These are phyloP conservation scores for Sebastes melanostomus DNA, from an alignment of 2,797 vertebrate genomes.

Conservation along the genomic window DNA sequence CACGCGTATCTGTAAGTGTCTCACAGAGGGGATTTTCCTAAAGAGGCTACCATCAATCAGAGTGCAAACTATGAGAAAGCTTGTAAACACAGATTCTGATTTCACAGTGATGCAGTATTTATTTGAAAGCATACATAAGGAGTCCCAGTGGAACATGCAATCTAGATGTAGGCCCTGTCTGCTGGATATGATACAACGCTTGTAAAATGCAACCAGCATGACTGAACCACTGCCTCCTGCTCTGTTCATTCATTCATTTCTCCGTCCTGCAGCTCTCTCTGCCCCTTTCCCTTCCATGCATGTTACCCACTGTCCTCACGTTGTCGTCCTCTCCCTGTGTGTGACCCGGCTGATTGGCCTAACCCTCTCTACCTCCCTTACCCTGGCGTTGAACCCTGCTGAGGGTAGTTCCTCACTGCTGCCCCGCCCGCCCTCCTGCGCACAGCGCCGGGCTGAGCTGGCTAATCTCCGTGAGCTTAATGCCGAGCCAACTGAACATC, in stretches of 20 bases:
- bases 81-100: conserved; percentile 10
- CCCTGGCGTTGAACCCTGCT: conserved; percentile 64
- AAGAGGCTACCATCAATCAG: conserved; percentile 34
- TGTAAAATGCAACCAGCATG: conserved; percentile 31
- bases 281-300: not conserved
- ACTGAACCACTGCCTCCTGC: conserved; percentile 20
- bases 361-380: conserved; percentile 40
- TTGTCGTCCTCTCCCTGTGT: conserved; percentile 12
- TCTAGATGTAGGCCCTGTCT: conserved; percentile 9
- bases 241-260: conserved; percentile 40
- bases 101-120: conserved; percentile 19
- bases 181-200: conserved; percentile 21
- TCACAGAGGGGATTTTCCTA: conserved; percentile 11
- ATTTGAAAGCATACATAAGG: conserved; percentile 31
- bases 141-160: conserved; percentile 28
- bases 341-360: conserved; percentile 32
- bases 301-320: conserved; percentile 4
- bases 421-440: conserved; percentile 37
- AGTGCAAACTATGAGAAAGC: not conserved
- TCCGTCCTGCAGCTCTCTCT: conserved; percentile 14
- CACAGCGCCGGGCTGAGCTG: conserved; percentile 55
- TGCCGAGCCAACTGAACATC: conserved; percentile 49
- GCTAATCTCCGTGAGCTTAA: conserved; percentile 77
- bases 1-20: not conserved
- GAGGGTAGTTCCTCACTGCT: conserved; percentile 51